phyloP scores from a whole-genome alignment of 2,113 vertebrate species.

The Scomber japonicus region DNA sequence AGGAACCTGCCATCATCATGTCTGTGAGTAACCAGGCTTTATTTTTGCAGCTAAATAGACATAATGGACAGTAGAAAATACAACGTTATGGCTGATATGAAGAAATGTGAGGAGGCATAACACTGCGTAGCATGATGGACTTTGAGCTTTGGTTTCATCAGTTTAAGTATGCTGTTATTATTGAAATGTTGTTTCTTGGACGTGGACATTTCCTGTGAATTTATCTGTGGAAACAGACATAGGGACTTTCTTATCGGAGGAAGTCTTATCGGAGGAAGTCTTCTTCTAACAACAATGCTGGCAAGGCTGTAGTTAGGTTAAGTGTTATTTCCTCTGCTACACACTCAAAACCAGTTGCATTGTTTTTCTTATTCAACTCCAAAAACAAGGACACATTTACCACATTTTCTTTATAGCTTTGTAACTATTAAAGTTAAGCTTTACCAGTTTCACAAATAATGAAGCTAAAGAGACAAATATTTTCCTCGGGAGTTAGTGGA shows the following conservation, averaged over 20 bases:
- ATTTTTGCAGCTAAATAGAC: not conserved
- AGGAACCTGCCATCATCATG: conserved; percentile 43
- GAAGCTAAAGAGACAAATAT: too few species aligned
- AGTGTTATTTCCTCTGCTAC: too few species aligned
- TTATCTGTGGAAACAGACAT: not conserved
- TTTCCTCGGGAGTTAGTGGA: too few species aligned
- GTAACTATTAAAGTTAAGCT: too few species aligned
- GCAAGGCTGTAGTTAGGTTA: not conserved
- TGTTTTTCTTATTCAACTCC: too few species aligned
- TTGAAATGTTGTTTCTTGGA: not conserved
- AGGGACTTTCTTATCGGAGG: not conserved
- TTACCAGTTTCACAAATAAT: too few species aligned
- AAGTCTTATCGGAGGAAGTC: not conserved
- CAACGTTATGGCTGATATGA: not conserved
- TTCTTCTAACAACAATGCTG: not conserved
- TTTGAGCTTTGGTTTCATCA: not conserved
- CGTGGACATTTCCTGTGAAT: not conserved
- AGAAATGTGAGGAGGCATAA: not conserved
- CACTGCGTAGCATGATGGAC: not conserved
- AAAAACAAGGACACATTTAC: too few species aligned
- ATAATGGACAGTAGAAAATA: not conserved
- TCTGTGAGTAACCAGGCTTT: conserved; percentile 60
- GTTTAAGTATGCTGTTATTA: not conserved
- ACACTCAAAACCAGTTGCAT: too few species aligned
- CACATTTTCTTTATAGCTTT: too few species aligned